phyloP scores from a whole-genome alignment of 2,797 vertebrate species.

The Cheirogaleus major region DNA sequence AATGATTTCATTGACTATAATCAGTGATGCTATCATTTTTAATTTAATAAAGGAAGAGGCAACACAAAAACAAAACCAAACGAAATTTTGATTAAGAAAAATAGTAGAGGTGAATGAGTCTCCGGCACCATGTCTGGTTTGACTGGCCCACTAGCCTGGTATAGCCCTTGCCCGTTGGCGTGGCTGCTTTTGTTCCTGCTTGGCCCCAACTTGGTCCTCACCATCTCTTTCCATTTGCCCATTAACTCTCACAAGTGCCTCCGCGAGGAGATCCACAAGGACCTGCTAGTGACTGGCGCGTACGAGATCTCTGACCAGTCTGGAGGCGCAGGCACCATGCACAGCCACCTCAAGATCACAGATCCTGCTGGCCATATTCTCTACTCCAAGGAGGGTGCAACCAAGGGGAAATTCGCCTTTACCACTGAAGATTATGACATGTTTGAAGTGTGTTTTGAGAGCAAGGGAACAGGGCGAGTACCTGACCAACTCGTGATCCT shows the following conservation, averaged over 20 bases:
- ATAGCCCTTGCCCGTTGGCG: constrained; percentile 29
- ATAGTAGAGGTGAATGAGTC: constrained; percentile 17
- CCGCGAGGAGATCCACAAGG: constrained; percentile 97
- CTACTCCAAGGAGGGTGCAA: constrained; percentile 97
- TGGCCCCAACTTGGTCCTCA: constrained; percentile 87
- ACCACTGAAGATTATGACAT: constrained; percentile 99
- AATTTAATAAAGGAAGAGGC: constrained; percentile 12
- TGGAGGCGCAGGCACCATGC: constrained; percentile 87
- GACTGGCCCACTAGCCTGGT: constrained; percentile 51
- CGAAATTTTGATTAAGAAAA: not conserved
- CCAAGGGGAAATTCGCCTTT: constrained; percentile 98
- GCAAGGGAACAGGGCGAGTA: constrained; percentile 88
- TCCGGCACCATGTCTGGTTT: constrained; percentile 75
- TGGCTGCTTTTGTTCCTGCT: constrained; percentile 84
- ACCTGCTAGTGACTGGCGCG: constrained; percentile 97
- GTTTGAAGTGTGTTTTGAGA: constrained; percentile 99
- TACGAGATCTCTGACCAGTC: constrained; percentile 94
- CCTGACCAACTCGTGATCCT: too few species aligned
- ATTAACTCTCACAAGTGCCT: constrained; percentile 96
- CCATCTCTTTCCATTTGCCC: constrained; percentile 96
- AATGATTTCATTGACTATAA: not conserved
- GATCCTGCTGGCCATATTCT: constrained; percentile 97
- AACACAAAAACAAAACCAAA: not conserved
- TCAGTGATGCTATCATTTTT: constrained; percentile 18
- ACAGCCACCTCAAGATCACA: constrained; percentile 97